Evolutionary conservation across 1,140 invertebrate genomes (phyloP), one percentile per base, ranked within the genome.

Genomic region (Anastatus disparis): DNA sequence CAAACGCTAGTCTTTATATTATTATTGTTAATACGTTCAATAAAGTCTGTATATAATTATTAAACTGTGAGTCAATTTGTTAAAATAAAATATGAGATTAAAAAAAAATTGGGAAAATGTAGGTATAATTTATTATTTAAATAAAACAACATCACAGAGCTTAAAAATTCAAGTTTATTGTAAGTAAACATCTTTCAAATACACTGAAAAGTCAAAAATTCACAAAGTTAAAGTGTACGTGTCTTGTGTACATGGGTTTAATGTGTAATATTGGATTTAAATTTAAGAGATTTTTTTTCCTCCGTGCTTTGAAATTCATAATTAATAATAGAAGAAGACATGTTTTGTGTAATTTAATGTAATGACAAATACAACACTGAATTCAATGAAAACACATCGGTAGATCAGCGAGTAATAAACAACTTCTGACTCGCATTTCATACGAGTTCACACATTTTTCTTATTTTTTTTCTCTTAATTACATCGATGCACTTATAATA

Each of bases 111-210:
- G n/a, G n/a, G n/a, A n/a, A n/a, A n/a, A n/a, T n/a, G n/a, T n/a
- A n/a, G n/a, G n/a, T n/a, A n/a, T n/a, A n/a, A 46, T 62, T 15
- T 48, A 31, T 29, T 27, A 42, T 48, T 62, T 27, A n/a, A 44
- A 62, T 46, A 53, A 53, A 50, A 59, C 1, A 59, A 40, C 15
- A 13, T 38, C 20, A 3, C 2, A 56, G 29, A 70, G n/a, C 24
- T 73, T 31, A 74, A 71, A 71, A 74, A 67, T 71, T 27, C 9
- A 31, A 73, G 31, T 74, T 71, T 74, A 71, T 74, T 71, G 35
- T 65, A 73, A 53, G 67, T 61, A 38, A 67, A 67, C 53, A 70
- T 46, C 17, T 31, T 73, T 70, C 26, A 64, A 59, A 55, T 71
- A 62, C 72, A 74, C 24, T 71, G 48, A 68, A 67, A 63, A 71